Percentiles rank a stretch among this genome's conserved stretches.
These are phyloP conservation scores for Melanotus villosus DNA, from an alignment of 2,888 invertebrate species.

Conservation along the genomic window DNA sequence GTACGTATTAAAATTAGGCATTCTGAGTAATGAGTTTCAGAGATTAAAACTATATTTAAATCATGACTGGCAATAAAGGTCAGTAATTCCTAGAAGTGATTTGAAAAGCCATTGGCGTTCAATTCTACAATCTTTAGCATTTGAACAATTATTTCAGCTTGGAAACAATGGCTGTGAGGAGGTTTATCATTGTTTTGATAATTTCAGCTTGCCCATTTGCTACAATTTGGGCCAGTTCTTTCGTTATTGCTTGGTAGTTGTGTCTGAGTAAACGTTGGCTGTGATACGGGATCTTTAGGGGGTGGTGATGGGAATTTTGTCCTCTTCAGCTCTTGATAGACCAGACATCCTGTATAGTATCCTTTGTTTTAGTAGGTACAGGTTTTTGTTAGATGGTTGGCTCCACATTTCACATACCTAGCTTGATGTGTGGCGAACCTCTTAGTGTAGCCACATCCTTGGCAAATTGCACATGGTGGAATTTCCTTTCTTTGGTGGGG, in stretches of 20 bases:
- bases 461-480: slow-evolving; percentile 12
- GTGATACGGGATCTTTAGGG: background rate
- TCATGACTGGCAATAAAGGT: too few relatives aligned
- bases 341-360: slow-evolving; percentile 19
- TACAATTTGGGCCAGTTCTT: slow-evolving; percentile 2
- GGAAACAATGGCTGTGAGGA: too few relatives aligned
- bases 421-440: slow-evolving; percentile 15
- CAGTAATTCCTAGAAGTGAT: too few relatives aligned
- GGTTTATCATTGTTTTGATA: too few relatives aligned
- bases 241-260: slow-evolving; percentile 1
- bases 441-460: slow-evolving; percentile 13
- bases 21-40: too few relatives aligned
- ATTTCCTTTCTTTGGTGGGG: slow-evolving; percentile 15
- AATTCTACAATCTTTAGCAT: too few relatives aligned
- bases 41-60: too few relatives aligned
- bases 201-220: slow-evolving; percentile 13
- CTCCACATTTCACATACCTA: slow-evolving; percentile 11
- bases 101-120: too few relatives aligned
- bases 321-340: slow-evolving; percentile 5
- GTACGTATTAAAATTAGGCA: too few relatives aligned
- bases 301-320: slow-evolving; percentile 9
- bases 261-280: background rate
- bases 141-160: too few relatives aligned
- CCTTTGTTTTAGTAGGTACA: slow-evolving; percentile 11
- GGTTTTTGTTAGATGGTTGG: background rate